Conservation (phyloP, 2,113 vertebrate species). For the Dicaeum eximium region DNA sequence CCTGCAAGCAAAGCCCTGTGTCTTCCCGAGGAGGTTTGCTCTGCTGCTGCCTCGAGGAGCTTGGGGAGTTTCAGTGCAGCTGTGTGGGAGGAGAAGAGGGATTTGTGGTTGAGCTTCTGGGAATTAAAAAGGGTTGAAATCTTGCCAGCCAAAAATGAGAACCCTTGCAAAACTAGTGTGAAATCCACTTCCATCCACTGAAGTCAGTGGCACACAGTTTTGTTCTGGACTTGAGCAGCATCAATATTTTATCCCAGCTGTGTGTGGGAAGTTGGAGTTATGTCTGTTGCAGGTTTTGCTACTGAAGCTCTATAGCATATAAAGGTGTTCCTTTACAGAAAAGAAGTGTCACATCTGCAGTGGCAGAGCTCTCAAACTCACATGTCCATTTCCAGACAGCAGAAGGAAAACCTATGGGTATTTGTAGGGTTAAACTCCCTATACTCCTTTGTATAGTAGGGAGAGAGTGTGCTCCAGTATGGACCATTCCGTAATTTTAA, state of each 20-base stretch:
- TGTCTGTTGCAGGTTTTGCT: not conserved
- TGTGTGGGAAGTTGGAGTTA: not conserved
- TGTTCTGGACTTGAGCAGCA: not conserved
- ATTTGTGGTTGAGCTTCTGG: constrained; percentile 51
- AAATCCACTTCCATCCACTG: not conserved
- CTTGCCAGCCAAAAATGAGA: constrained; percentile 15
- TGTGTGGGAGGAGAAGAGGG: constrained; percentile 27
- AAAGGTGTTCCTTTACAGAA: not conserved
- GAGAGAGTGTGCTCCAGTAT: not conserved
- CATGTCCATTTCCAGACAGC: not conserved
- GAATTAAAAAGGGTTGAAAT: constrained; percentile 39
- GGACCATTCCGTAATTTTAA: not conserved
- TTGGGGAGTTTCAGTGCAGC: not conserved
- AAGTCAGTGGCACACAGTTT: not conserved
- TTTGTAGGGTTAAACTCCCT: not conserved
- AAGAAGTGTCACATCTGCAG: not conserved
- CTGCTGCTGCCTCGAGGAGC: not conserved
- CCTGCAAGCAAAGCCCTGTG: not conserved
- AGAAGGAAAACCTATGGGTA: not conserved
- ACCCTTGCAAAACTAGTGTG: not conserved
- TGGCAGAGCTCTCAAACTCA: not conserved
- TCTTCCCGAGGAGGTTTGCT: not conserved
- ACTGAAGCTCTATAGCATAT: not conserved
- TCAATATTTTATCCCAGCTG: not conserved
- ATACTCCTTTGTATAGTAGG: not conserved